Base-by-base conservation (phyloP, 2,888 invertebrate genomes). In the Drosophila rubida region DNA sequence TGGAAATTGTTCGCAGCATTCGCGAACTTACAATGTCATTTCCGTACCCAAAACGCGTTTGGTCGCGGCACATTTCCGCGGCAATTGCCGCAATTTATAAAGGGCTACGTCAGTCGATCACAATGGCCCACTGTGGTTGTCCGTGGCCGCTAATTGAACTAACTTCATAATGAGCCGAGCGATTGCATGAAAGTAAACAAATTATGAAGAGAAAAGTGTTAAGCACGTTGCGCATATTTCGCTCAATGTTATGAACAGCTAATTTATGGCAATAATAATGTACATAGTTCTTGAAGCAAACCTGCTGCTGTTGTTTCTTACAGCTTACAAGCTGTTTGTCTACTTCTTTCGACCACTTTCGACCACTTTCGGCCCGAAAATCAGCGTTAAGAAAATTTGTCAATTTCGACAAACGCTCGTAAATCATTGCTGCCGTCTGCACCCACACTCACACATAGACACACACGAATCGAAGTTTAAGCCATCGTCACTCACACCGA, bases 41-140 rank as follows among this genome's bases (percentile, higher is more conserved):
- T 88, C 88, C 87, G 87, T 66, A 66, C 44, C 61, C 70, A 70
- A 86, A 82, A 88, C 75, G 80, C 67, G 67, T 57, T 57, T 59
- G 67, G 62, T 46, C 42, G 64, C 55, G 67, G 58, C 70, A 66
- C 68, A 88, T 85, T 88, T 88, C 84, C 88, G 83, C 58, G 66
- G 80, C 87, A 83, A 86, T 84, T 86, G 83, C 78, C 69, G 78
- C 75, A 74, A 80, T 85, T 88, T 87, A 88, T 77, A 87, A 84
- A 78, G 54, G 45, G 57, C 73, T 50, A 53, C 58, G 55, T 58
- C 50, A n/a, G 60, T 60, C 73, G 62, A 77, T 70, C 67, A 80
- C 80, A 86, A 75, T 75, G 70, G 69, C 58, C 30, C 39, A 41
- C n/a, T 19, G 19, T 3, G 2, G 4, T 5, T 2, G 30, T 11